Base-by-base conservation (phyloP, 2,888 invertebrate species). In the Tinea semifulvella region DNA sequence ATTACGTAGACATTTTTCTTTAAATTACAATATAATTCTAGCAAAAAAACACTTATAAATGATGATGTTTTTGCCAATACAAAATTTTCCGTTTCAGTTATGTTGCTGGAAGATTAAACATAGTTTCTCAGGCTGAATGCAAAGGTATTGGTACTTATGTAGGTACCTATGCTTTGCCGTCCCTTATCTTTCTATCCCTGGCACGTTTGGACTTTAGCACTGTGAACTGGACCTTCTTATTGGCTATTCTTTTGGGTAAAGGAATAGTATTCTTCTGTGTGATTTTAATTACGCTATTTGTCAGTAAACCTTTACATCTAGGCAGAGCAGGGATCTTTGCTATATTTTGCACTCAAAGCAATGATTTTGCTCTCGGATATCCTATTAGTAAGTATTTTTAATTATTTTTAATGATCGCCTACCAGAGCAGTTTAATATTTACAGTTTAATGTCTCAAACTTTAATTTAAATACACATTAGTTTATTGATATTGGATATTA, bases 341-440 rank as follows among this genome's bases (percentile, higher is more conserved):
- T 13, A 96, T 98, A 59, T 97, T 97, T 68, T 91, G 93, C 56
- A 97, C 97, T 0, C 97, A 97, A 66, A 96, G 96, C 65, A 98
- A 98, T 83, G 98, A 98, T 72, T 97, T 98, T 79, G 97, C 98
- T 14, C 87, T 98, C 55, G 97, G 97, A 49, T 96, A 91, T 75
- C 97, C 98, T 4, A 95, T 97, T 55, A 90, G 96, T 94, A 82
- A 87, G 79, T 74, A 52, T 47, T 3, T 31, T 4, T 31, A n/a
- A n/a, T n/a, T n/a, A n/a, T n/a, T n/a, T n/a, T n/a, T n/a, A n/a
- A n/a, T n/a, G n/a, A n/a, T n/a, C n/a, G n/a, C n/a, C n/a, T n/a
- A n/a, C n/a, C 13, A 36, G 10, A 36, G 5, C 14, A 10, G 16
- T 31, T 31, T 31, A 10, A 11, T 31, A 31, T 8, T n/a, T 31